phyloP scores from a whole-genome alignment of 1,140 invertebrate species.

The Dinothrombium tinctorium region DNA sequence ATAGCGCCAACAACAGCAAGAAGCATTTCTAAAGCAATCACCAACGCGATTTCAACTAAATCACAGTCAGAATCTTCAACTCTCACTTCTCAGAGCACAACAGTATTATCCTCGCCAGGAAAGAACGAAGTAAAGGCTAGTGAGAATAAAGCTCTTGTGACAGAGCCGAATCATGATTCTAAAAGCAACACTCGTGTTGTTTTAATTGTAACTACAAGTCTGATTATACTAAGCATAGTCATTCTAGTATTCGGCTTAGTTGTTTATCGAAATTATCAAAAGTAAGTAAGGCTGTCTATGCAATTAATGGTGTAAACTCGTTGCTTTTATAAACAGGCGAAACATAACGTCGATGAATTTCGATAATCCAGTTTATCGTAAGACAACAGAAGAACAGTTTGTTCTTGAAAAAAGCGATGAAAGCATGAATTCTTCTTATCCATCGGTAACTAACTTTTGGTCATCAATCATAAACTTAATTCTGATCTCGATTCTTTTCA shows the following conservation, averaged over 20 bases:
- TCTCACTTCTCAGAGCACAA: no score
- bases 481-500: background rate
- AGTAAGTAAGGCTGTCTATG: background rate
- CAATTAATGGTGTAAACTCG: background rate
- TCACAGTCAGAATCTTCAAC: no score
- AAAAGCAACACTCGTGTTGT: conserved; percentile 1
- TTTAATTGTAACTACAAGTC: background rate
- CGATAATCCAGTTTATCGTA: conserved; percentile 92
- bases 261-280: background rate
- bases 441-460: conserved; percentile 17
- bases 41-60: no score
- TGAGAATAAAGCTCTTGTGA: background rate
- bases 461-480: background rate
- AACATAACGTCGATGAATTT: conserved; percentile 90
- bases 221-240: background rate
- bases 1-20: no score
- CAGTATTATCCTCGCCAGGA: no score
- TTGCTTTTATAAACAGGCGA: conserved; percentile 23
- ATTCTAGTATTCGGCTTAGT: background rate
- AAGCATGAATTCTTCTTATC: conserved; percentile 14
- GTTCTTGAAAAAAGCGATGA: conserved; percentile 21
- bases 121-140: no score
- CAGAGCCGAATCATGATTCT: background rate
- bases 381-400: conserved; percentile 46
- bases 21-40: no score